Conservation (phyloP, 2,797 vertebrate species). For the Odontamblyopus rebecca region DNA sequence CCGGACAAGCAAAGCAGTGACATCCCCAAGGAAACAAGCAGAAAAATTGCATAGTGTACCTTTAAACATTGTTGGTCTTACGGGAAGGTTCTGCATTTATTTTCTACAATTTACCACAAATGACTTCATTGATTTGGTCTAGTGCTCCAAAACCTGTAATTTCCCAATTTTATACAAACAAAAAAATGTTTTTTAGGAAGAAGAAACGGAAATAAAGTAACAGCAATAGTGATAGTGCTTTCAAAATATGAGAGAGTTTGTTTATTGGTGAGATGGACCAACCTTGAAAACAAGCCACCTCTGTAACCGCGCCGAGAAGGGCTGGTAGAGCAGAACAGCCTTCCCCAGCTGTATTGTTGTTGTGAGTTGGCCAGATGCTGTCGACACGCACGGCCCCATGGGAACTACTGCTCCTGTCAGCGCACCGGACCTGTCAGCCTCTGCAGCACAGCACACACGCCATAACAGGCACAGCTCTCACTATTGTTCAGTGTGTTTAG, state of each 20-base stretch:
- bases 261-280: slow-evolving; percentile 17
- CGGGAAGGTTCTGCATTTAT: too few relatives aligned
- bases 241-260: not conserved
- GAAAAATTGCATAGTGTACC: too few relatives aligned
- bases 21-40: too few relatives aligned
- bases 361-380: slow-evolving; percentile 62
- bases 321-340: slow-evolving; percentile 47
- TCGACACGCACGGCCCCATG: slow-evolving; percentile 60
- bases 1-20: too few relatives aligned
- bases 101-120: too few relatives aligned
- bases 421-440: slow-evolving; percentile 70
- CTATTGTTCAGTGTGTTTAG: not conserved
- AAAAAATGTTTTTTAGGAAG: too few relatives aligned
- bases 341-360: slow-evolving; percentile 54
- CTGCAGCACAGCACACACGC: slow-evolving; percentile 36
- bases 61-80: too few relatives aligned
- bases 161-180: too few relatives aligned
- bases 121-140: too few relatives aligned
- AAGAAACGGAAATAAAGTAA: too few relatives aligned
- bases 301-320: slow-evolving; percentile 11
- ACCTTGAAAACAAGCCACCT: not conserved
- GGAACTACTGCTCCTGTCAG: slow-evolving; percentile 68
- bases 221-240: too few relatives aligned
- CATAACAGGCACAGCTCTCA: slow-evolving; percentile 14
- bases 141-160: too few relatives aligned